Evolutionary conservation across 2,113 vertebrate species (phyloP).

Genomic region (Callopanchax toddi): DNA sequence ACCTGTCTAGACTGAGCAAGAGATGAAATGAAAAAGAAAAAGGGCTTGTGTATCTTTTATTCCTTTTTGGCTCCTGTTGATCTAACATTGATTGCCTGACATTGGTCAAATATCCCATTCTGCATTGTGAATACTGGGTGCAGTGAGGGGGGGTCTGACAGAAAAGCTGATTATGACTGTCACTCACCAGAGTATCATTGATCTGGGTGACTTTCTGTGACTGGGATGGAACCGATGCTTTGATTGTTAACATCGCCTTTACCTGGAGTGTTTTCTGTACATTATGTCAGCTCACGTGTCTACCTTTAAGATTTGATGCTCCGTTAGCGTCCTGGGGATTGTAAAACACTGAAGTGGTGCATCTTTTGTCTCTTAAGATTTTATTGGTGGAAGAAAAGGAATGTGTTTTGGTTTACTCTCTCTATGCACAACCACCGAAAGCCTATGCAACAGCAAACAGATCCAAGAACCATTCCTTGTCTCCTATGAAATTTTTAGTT

Average conservation of each 20-base stretch:
- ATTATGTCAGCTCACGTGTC: conserved; percentile 7
- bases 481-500: conserved; percentile 34
- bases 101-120: conserved; percentile 67
- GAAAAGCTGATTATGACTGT: conserved; percentile 43
- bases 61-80: conserved; percentile 57
- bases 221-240: conserved; percentile 34
- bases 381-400: conserved; percentile 6
- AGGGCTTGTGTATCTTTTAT: conserved; percentile 8
- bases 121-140: conserved; percentile 49
- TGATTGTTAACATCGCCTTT: conserved; percentile 19
- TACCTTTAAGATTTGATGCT: conserved; percentile 5
- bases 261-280: background rate
- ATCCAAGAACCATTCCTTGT: conserved; percentile 13
- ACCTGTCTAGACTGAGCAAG: conserved; percentile 23
- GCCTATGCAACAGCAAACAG: conserved; percentile 5
- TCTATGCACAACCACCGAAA: conserved; percentile 17
- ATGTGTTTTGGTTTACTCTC: conserved; percentile 32
- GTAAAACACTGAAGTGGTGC: conserved; percentile 16
- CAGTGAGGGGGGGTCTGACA: conserved; percentile 6
- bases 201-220: conserved; percentile 42
- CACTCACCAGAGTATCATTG: conserved; percentile 31
- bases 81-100: conserved; percentile 67
- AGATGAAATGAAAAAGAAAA: conserved; percentile 28
- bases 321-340: background rate
- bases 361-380: conserved; percentile 41